phyloP scores from a whole-genome alignment of 53 echinoderm and acorn worm genomes.

The Temnopleurus reevesii region DNA sequence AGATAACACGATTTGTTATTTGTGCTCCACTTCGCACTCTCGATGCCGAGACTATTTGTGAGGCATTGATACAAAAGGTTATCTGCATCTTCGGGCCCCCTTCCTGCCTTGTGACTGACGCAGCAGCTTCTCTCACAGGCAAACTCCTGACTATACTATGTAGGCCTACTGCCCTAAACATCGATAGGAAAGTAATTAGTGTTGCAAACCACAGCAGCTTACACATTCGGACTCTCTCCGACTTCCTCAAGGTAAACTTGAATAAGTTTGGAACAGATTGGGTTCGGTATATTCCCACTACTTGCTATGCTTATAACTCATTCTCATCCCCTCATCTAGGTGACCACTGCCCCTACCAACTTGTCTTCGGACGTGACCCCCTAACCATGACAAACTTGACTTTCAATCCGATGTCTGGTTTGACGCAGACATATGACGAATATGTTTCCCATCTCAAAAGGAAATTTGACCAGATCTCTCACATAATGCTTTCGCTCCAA shows the following conservation, averaged over 20 bases:
- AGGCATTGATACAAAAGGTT: conserved; percentile 34
- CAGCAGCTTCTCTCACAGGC: conserved; percentile 50
- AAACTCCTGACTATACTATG: conserved; percentile 51
- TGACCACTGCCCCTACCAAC: conserved; percentile 48
- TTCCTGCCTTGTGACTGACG: conserved; percentile 52
- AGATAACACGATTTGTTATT: neutral
- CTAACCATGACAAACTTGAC: neutral
- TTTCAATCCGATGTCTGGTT: conserved; percentile 28
- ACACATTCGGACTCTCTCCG: conserved; percentile 47
- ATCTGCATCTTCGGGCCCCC: conserved; percentile 57
- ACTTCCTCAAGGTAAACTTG: conserved; percentile 49
- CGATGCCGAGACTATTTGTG: conserved; percentile 19
- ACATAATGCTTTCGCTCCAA: conserved; percentile 35
- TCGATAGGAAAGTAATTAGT: conserved; percentile 58
- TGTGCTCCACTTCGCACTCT: neutral
- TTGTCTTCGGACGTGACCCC: conserved; percentile 53
- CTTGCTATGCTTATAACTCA: neutral
- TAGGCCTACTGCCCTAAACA: conserved; percentile 17
- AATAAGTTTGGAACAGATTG: conserved; percentile 57
- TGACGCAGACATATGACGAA: conserved; percentile 24
- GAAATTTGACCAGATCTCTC: conserved; percentile 22
- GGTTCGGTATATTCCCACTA: conserved; percentile 38
- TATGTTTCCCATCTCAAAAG: conserved; percentile 10
- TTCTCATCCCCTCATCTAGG: conserved; percentile 38
- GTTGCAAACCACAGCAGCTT: conserved; percentile 57